Evolutionary conservation across 2,888 invertebrate genomes (phyloP), one percentile per base, ranked within the genome.

Genomic region (Corbicula japonica): DNA sequence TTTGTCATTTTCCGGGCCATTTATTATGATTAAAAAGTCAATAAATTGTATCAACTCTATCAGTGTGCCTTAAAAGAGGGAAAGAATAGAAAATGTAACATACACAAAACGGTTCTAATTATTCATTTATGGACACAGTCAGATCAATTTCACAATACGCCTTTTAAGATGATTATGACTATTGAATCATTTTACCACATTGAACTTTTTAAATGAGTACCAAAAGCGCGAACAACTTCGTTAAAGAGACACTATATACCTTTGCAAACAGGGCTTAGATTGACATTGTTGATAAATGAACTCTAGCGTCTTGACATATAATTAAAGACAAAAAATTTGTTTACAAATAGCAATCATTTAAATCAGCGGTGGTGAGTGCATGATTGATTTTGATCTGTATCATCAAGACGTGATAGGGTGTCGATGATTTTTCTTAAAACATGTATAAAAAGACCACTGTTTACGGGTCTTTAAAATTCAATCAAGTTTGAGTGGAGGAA

Each of bases 291-390:
- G 68, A 75, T 75, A 68, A 26, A 38, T n/a, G 26, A 30, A 21
- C 46, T 60, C 32, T 65, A 60, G 61, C 23, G 60, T 30, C 26
- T 35, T 61, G 61, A 68, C 68, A 52, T 75, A 75, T 68, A 50
- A 68, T 62, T 68, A 75, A 75, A 74, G 72, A 73, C 73, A 79
- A 76, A 79, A 76, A 69, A 35, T 32, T 72, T 83, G 83, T 83
- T 79, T 79, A 79, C 70, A 66, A 79, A 76, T 60, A 69, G 48
- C 65, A 65, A 74, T 72, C 69, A 21, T 60, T 74, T 44, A 48
- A 61, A 83, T 83, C 79, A 69, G 56, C 56, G 73, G 70, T 65
- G 62, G 70, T 60, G 66, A 66, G 70, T 46, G 71, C 76, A 71
- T 79, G 69, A 71, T 72, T 66, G 56, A 58, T 28, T 60, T 54